phyloP scores from a whole-genome alignment of 2,888 invertebrate genomes.

The Eremobia ochroleuca region DNA sequence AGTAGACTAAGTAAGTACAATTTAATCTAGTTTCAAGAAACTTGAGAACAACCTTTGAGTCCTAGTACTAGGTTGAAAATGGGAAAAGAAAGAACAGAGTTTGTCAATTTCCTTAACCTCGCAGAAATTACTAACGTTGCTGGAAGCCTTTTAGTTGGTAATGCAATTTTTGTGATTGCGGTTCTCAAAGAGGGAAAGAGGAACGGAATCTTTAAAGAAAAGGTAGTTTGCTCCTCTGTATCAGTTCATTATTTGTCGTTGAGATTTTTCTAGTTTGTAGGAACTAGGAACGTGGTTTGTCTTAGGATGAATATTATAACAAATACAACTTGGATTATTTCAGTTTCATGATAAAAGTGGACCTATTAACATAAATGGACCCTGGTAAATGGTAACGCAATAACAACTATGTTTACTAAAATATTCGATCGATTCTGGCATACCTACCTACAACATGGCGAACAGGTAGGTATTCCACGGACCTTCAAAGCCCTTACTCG shows the following conservation, averaged over 20 bases:
- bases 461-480: too few relatives aligned
- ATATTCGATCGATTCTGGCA: neutral
- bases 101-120: conserved; percentile 29
- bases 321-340: neutral
- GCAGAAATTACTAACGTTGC: conserved; percentile 29
- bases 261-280: neutral
- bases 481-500: neutral
- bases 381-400: neutral
- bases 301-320: neutral
- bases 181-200: conserved; percentile 19
- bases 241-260: conserved; percentile 1
- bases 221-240: neutral
- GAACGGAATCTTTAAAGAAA: neutral
- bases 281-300: conserved; percentile 1
- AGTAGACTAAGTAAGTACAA: conserved; percentile 1
- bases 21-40: conserved; percentile 12
- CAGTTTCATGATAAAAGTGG: too few relatives aligned
- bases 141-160: conserved; percentile 22
- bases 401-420: neutral
- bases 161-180: conserved; percentile 50
- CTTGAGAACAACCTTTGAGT: conserved; percentile 16
- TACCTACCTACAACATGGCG: too few relatives aligned
- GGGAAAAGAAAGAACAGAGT: conserved; percentile 19
- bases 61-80: conserved; percentile 10
- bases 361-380: neutral